Percentiles rank a stretch among this genome's conserved stretches.
Conservation (phyloP, 2,888 invertebrate genomes). For the Campoletis raptor region DNA sequence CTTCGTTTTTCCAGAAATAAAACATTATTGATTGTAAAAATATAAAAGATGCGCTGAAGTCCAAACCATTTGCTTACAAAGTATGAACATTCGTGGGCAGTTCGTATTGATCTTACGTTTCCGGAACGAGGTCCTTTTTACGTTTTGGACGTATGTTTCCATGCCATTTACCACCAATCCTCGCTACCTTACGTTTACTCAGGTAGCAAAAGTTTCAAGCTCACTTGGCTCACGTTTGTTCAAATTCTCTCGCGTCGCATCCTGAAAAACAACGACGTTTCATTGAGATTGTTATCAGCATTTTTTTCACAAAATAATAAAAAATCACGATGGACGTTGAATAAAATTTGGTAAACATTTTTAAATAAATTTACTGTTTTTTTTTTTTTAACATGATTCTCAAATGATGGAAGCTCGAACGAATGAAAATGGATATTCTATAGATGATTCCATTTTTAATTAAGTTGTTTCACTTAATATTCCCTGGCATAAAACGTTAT, state of each 20-base stretch:
- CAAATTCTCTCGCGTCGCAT: neutral
- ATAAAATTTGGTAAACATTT: neutral
- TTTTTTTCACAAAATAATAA: neutral
- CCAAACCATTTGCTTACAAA: conserved; percentile 48
- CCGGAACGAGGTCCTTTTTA: conserved; percentile 8
- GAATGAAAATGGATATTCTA: neutral
- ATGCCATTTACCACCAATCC: conserved; percentile 38
- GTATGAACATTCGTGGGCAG: neutral
- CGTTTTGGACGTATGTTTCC: conserved; percentile 39
- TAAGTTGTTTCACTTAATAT: neutral
- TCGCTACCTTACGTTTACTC: conserved; percentile 38
- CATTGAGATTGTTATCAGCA: neutral
- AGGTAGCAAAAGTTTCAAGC: conserved; percentile 42
- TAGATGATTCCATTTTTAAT: neutral
- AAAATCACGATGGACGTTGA: neutral
- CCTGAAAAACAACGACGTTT: conserved; percentile 13
- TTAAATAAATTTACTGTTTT: neutral
- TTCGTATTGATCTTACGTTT: conserved; percentile 48
- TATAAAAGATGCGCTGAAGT: conserved; percentile 1
- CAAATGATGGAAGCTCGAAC: neutral
- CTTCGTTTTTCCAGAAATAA: conserved; percentile 2
- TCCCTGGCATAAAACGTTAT: neutral
- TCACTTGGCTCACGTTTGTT: conserved; percentile 23
- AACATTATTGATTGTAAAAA: conserved; percentile 34
- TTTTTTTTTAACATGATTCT: neutral